phyloP scores from a whole-genome alignment of 2,888 invertebrate species.

The Tenthredo notha region DNA sequence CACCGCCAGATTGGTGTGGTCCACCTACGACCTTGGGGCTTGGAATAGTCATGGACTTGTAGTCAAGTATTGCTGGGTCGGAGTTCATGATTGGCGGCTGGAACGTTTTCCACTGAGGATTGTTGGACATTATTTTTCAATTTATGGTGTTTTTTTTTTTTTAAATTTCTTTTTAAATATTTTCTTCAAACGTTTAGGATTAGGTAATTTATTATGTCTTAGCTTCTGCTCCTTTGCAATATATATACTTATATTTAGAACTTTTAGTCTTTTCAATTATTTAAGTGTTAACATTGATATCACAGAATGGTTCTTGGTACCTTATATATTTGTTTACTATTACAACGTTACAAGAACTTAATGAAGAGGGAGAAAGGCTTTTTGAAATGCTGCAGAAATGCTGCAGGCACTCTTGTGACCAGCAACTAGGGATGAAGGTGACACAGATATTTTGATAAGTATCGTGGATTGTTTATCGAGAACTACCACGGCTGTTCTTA shows the following conservation, averaged over 20 bases:
- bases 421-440: slow-evolving; percentile 65
- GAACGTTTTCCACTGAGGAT: slow-evolving; percentile 94
- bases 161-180: slow-evolving; percentile 62
- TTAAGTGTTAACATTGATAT: slow-evolving; percentile 81
- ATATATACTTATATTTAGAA: slow-evolving; percentile 78
- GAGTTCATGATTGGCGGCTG: slow-evolving; percentile 93
- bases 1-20: slow-evolving; percentile 72
- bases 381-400: slow-evolving; percentile 73
- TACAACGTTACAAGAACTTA: slow-evolving; percentile 76
- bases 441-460: slow-evolving; percentile 63
- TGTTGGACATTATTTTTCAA: slow-evolving; percentile 84
- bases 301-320: slow-evolving; percentile 83
- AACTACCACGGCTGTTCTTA: slow-evolving; percentile 65
- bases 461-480: slow-evolving; percentile 64
- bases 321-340: slow-evolving; percentile 75
- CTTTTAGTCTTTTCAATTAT: slow-evolving; percentile 78
- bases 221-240: slow-evolving; percentile 64
- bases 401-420: slow-evolving; percentile 65
- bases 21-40: slow-evolving; percentile 74
- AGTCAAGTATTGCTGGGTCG: slow-evolving; percentile 90
- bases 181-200: slow-evolving; percentile 69
- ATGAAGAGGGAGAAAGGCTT: slow-evolving; percentile 74
- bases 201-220: slow-evolving; percentile 63
- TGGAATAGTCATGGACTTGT: slow-evolving; percentile 86
- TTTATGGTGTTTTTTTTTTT: slow-evolving; percentile 63